Conservation (phyloP, 2,797 vertebrate species). For the Chromis chromis region DNA sequence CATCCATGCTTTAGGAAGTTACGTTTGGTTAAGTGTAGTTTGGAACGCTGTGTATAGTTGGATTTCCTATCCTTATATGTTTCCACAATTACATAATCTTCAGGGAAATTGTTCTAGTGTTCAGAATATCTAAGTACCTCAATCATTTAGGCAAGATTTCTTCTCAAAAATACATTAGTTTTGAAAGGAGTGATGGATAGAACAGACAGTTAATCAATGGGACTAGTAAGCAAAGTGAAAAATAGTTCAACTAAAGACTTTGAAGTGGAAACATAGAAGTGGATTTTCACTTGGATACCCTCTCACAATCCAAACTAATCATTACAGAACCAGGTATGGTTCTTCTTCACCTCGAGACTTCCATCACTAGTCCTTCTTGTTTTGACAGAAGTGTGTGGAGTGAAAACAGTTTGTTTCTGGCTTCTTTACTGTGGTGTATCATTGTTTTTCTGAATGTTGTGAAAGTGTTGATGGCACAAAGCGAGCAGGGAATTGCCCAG, state of each 20-base stretch:
- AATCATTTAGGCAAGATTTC: neutral
- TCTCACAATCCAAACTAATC: neutral
- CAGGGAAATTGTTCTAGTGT: neutral
- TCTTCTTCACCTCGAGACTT: slow-evolving; percentile 14
- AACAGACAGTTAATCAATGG: too few relatives aligned
- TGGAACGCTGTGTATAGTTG: slow-evolving; percentile 6
- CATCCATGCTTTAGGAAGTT: neutral
- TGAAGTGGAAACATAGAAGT: neutral
- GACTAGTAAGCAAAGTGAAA: too few relatives aligned
- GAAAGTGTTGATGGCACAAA: slow-evolving; percentile 47
- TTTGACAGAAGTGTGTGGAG: slow-evolving; percentile 30
- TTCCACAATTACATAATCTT: neutral
- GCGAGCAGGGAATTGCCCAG: slow-evolving; percentile 24
- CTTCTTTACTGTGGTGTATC: slow-evolving; percentile 23
- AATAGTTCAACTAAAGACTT: too few relatives aligned
- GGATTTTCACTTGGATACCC: too few relatives aligned
- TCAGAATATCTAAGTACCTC: neutral
- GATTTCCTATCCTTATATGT: neutral
- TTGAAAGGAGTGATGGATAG: neutral
- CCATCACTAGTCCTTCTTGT: neutral
- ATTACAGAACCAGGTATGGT: slow-evolving; percentile 14
- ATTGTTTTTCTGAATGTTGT: slow-evolving; percentile 40
- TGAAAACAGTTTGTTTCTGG: slow-evolving; percentile 29
- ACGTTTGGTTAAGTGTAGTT: neutral
- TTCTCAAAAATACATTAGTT: neutral